A percentile compares a stretch with the other conserved stretches of the same genome.
Conservation (phyloP, 2,888 invertebrate species). For the Limenitis camilla region DNA sequence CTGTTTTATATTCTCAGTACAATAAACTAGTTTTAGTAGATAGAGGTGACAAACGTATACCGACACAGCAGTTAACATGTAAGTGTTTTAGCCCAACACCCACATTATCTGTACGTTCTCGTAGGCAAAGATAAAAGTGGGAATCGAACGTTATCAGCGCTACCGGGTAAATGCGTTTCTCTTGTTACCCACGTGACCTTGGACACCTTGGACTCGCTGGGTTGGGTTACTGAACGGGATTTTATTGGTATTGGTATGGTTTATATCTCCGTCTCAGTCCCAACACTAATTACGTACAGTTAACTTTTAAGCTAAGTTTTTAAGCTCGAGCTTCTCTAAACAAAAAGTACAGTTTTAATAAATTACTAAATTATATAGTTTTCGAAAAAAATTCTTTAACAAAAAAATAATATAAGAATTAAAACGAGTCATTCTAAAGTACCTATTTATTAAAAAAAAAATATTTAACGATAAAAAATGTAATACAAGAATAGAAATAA, state of each 20-base stretch:
- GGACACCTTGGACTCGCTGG: conserved; percentile 5
- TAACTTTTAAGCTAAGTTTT: neutral
- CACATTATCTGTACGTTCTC: conserved; percentile 54
- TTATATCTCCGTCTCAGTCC: conserved; percentile 28
- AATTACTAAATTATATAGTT: too few species aligned
- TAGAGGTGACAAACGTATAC: conserved; percentile 2
- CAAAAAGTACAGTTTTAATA: too few species aligned
- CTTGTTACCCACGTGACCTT: conserved; percentile 49
- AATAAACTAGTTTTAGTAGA: too few species aligned
- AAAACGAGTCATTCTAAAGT: too few species aligned
- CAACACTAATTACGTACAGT: conserved; percentile 23
- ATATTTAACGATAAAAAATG: too few species aligned
- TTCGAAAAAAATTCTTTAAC: too few species aligned
- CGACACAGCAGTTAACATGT: conserved; percentile 10
- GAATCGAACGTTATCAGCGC: conserved; percentile 47
- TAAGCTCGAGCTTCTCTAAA: too few species aligned
- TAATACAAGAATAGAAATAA: too few species aligned
- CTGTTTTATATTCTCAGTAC: too few species aligned
- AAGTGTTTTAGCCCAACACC: conserved; percentile 28
- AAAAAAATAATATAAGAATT: too few species aligned
- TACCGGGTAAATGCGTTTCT: conserved; percentile 65
- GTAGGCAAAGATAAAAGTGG: conserved; percentile 45
- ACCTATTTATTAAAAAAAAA: too few species aligned
- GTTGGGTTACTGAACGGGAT: conserved; percentile 28
- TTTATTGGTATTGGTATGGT: conserved; percentile 26